Conservation (phyloP, 2,113 vertebrate genomes). For the Eira barbara region DNA sequence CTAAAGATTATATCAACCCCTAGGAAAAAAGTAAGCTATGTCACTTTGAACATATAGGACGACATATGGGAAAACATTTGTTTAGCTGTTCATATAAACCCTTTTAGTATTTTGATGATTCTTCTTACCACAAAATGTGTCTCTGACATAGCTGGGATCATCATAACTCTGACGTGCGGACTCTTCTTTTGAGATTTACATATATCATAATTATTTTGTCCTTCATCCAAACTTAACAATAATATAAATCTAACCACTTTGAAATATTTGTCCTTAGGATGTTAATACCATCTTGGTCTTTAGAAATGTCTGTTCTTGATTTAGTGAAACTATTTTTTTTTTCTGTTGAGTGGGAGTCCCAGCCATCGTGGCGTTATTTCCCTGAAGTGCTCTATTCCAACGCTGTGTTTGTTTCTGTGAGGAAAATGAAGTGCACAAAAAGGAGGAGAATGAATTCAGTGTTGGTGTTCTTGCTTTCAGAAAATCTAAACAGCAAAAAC, state of each 20-base stretch:
- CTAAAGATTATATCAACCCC: background rate
- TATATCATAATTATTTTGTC: background rate
- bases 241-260: background rate
- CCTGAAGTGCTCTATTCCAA: background rate
- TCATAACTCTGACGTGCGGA: background rate
- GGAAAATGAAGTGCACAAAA: background rate
- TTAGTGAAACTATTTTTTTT: background rate
- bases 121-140: background rate
- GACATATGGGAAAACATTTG: background rate
- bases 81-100: background rate
- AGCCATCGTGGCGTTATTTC: background rate
- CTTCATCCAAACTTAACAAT: background rate
- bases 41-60: background rate
- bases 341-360: background rate
- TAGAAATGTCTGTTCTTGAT: background rate
- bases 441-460: fast-evolving
- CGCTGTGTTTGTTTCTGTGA: background rate
- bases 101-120: background rate
- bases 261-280: background rate
- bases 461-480: background rate
- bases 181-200: background rate
- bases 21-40: background rate
- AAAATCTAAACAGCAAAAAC: background rate
- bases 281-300: background rate
- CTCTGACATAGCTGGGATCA: background rate